Evolutionary conservation across 2,797 vertebrate species (phyloP).

Genomic region (Cheirogaleus major): DNA sequence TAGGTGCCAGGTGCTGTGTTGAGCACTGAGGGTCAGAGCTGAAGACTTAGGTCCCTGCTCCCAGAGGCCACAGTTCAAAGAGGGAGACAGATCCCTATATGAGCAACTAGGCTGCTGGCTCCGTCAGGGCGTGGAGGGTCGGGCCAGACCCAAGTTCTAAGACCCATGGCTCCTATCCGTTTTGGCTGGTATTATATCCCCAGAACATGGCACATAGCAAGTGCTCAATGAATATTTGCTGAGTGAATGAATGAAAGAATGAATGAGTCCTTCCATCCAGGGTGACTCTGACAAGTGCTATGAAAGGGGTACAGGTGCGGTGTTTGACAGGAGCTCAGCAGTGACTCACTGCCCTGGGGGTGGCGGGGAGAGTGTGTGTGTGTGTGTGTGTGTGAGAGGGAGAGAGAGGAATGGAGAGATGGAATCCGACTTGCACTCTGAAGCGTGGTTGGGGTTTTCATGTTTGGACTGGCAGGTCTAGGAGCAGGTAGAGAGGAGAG

Average conservation of each 20-base stretch:
- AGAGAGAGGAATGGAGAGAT: too few relatives aligned
- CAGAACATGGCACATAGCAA: background rate
- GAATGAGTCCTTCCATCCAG: background rate
- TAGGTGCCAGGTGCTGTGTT: background rate
- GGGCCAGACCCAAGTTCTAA: too few relatives aligned
- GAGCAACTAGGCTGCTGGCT: background rate
- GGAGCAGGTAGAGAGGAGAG: background rate
- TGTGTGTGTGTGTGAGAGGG: background rate
- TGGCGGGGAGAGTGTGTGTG: background rate
- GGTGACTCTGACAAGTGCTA: background rate
- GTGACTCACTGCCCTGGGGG: background rate
- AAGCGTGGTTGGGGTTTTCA: background rate
- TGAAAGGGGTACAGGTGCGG: background rate
- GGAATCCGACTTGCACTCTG: background rate
- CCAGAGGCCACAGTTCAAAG: background rate
- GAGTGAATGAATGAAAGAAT: background rate
- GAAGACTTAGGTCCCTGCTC: background rate
- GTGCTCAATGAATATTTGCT: background rate
- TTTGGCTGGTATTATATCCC: background rate
- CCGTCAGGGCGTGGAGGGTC: too few relatives aligned
- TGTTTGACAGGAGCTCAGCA: background rate
- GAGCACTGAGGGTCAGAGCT: background rate
- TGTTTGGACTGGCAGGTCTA: background rate
- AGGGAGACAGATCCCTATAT: background rate
- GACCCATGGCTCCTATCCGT: background rate